These are phyloP conservation scores for Drosophila sucinea DNA, from an alignment of 1,140 invertebrate genomes.

Conservation along the genomic window DNA sequence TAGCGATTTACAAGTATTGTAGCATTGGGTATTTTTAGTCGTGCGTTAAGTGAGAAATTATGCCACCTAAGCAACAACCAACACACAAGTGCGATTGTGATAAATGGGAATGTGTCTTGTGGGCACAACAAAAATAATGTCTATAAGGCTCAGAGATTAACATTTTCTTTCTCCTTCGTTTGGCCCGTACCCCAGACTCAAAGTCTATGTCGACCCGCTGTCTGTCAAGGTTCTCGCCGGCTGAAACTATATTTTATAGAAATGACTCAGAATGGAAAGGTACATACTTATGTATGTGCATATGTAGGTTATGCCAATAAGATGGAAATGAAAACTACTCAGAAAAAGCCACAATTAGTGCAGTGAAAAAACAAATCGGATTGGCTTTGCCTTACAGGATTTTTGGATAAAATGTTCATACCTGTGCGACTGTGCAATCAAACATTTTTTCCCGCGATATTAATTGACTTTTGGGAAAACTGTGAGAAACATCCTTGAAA, in stretches of 20 bases:
- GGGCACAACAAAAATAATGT: conserved; percentile 26
- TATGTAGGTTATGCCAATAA: background rate
- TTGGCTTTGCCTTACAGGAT: no score
- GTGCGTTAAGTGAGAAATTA: conserved; percentile 81
- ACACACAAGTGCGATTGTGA: conserved; percentile 65
- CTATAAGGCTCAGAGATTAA: conserved; percentile 61
- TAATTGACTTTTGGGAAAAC: no score
- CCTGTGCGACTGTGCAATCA: no score
- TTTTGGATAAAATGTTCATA: no score
- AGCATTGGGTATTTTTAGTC: conserved; percentile 67
- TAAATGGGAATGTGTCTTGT: conserved; percentile 70
- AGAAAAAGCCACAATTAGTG: no score
- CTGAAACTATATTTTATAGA: background rate
- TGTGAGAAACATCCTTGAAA: no score
- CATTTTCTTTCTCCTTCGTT: conserved; percentile 42
- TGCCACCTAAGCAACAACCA: conserved; percentile 50
- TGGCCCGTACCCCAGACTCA: background rate
- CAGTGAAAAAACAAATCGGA: no score
- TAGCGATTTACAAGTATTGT: conserved; percentile 57
- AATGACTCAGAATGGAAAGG: conserved; percentile 9
- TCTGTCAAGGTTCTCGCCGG: conserved; percentile 49
- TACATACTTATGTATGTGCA: no score
- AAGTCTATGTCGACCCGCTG: conserved; percentile 49
- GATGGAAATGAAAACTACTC: background rate
- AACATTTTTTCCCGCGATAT: no score